Evolutionary conservation across 2,797 vertebrate species (phyloP), one percentile per base, ranked within the genome.

Genomic region (Carapus acus): DNA sequence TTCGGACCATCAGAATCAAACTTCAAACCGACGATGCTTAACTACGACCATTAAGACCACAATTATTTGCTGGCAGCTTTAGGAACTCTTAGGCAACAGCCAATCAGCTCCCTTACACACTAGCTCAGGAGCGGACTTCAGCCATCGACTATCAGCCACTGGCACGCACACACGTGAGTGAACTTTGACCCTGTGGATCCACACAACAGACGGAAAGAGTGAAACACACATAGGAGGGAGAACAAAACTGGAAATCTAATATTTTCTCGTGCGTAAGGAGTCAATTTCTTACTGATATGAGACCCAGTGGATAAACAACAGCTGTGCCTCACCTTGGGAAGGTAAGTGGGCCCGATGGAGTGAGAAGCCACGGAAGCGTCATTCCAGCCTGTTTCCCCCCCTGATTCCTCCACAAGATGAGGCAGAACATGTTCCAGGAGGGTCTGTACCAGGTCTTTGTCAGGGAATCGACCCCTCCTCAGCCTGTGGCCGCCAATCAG

Each of bases 391-490:
- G 14, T 49, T 48, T 38, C 34, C 36, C 24, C 18, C 15, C 4
- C 12, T 6, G 27, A 51, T 24, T 23, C 27, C 8, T 12, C 11
- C 33, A 1, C 29, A 63, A 87, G 84, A 85, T 80, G 83, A 82
- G 29, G 4, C 84, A 85, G 58, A 88, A 88, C 73, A 88, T 88
- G 86, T 89, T 89, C 54, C 85, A 86, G 66, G 87, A 89, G 65
- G 88, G 88, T 24, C 59, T 89, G 48, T 76, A 89, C 59, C 85
- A 89, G 8, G 88, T 90, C 29, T 88, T 81, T 62, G 74, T 87
- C 40, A 85, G 77, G 38, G 84, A 80, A 5, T 50, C 41, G 3
- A 50, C 74, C 19, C 6, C 58, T 2, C 3, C 64, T 15, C 15
- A 0, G 21, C 17, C 58, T 14, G 59, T 41, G 13, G 43, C 4